Evolutionary conservation across 2,888 invertebrate genomes (phyloP).

Genomic region (Thysanoteuthis rhombus): DNA sequence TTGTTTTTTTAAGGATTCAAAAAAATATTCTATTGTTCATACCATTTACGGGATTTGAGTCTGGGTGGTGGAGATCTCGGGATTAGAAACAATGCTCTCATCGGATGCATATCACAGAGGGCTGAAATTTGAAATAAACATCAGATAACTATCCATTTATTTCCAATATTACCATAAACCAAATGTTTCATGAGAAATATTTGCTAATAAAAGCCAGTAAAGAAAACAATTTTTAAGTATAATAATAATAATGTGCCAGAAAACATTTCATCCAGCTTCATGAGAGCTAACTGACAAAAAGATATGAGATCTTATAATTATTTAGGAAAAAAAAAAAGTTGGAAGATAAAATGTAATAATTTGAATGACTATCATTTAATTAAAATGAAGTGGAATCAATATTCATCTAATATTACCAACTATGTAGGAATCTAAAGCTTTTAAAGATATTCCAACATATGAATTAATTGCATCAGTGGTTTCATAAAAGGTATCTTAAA

Average conservation of each 20-base stretch:
- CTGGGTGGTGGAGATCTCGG: constrained; percentile 97
- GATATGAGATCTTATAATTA: no score
- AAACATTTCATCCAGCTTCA: not conserved
- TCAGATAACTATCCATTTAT: not conserved
- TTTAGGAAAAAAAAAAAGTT: no score
- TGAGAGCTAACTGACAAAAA: not conserved
- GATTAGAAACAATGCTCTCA: constrained; percentile 98
- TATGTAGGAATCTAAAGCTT: no score
- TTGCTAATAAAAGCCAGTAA: not conserved
- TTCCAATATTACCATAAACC: not conserved
- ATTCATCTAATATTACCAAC: no score
- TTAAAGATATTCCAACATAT: no score
- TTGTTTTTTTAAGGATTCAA: not conserved
- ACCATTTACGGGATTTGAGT: constrained; percentile 89
- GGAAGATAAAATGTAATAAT: no score
- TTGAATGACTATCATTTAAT: no score
- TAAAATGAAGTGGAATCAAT: no score
- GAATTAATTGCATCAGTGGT: no score
- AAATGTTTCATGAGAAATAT: not conserved
- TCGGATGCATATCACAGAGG: constrained; percentile 98
- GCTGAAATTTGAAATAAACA: constrained; percentile 69
- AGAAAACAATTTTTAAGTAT: not conserved
- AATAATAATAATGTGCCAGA: not conserved
- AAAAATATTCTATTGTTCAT: constrained; percentile 27
- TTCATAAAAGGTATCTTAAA: no score